These are phyloP conservation scores for Acleris holmiana DNA, from an alignment of 2,888 invertebrate genomes.

Conservation along the genomic window DNA sequence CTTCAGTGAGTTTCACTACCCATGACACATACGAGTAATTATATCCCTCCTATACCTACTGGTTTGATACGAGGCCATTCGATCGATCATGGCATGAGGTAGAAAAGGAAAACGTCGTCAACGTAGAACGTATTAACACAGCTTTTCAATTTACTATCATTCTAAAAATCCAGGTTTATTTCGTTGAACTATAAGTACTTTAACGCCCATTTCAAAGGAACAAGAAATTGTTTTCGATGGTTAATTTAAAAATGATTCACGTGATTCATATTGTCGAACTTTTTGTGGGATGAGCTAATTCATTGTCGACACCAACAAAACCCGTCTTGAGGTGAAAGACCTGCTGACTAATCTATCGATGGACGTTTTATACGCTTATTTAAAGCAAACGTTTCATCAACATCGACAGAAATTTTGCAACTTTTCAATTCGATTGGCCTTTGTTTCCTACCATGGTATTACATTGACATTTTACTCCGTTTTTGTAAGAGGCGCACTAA, in stretches of 20 bases:
- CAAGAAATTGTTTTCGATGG: neutral
- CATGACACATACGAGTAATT: constrained; percentile 34
- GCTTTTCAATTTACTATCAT: no score
- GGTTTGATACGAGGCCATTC: constrained; percentile 1
- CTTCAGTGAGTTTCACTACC: constrained; percentile 34
- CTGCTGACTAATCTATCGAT: constrained; percentile 21
- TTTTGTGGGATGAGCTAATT: constrained; percentile 28
- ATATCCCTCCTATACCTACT: constrained; percentile 6
- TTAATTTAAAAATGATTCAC: neutral
- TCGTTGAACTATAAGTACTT: no score
- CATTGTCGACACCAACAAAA: constrained; percentile 16
- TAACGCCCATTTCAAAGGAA: neutral
- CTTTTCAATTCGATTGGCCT: neutral
- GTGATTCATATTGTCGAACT: constrained; percentile 4
- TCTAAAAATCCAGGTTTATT: no score
- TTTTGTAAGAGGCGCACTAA: no score
- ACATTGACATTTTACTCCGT: no score
- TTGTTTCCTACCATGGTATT: neutral
- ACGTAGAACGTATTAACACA: neutral
- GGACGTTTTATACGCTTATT: constrained; percentile 11
- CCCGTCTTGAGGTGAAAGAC: constrained; percentile 34
- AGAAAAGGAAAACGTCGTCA: constrained; percentile 11
- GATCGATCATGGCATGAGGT: constrained; percentile 14
- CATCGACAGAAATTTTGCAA: neutral
- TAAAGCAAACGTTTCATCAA: neutral